Evolutionary conservation across 1,140 invertebrate genomes (phyloP), one percentile per base, ranked within the genome.

Genomic region (Eulimnadia texana): DNA sequence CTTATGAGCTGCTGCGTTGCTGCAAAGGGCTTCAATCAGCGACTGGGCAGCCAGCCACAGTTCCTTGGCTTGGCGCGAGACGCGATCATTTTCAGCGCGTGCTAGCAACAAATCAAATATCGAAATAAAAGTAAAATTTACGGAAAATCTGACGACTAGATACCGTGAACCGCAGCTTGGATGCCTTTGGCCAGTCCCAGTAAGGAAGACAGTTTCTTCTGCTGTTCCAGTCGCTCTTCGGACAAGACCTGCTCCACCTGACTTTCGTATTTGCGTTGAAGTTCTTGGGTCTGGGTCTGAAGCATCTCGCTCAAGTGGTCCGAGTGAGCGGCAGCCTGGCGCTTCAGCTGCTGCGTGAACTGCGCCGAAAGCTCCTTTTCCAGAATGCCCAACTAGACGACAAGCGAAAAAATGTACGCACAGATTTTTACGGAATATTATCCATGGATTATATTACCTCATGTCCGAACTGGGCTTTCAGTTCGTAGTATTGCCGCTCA

Each of bases 11-110:
- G 54, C 76, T 78, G 75, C 33, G 64, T 68, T 60, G 77, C 77
- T 54, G 76, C 79, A 81, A n/a, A 95, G 80, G 3, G 86, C 83
- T 51, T 84, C 77, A 66, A 85, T 79, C 28, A 97, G 74, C 19
- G 88, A 82, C 69, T 94, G 88, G 70, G 89, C 93, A 10, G 93
- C 87, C 60, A 89, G 81, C 94, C 93, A 98, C 64, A 96, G 78
- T 29, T 88, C 80, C 71, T 94, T 90, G 3, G 90, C 84, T 65
- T 88, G 81, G 60, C 84, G 82, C 0, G 85, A 83, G 62, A 82
- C 79, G 67, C 82, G 84, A 67, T 96, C 93, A 25, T 83, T 80
- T 23, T 84, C 82, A 50, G 87, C 82, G 33, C 90, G 81, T 51
- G 78, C 89, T 91, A 69, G 6, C 6, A 6, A 42, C 33, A 42